Evolutionary conservation across 2,888 invertebrate genomes (phyloP), one percentile per base, ranked within the genome.

Genomic region (Sphaerophoria rueppellii): DNA sequence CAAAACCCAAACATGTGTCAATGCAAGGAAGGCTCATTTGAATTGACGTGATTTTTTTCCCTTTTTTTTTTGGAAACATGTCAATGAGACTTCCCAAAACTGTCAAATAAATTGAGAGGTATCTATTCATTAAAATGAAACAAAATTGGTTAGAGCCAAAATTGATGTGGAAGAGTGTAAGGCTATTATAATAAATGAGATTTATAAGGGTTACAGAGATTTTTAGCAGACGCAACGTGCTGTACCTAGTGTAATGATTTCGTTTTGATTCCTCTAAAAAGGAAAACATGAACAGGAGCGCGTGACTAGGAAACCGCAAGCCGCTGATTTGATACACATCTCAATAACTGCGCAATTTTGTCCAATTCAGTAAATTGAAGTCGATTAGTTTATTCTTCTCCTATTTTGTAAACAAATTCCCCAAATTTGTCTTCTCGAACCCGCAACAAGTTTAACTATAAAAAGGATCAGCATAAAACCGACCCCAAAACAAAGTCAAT

Each of bases 371-470:
- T 65, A 60, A 54, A 76, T 67, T 76, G 50, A 12, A 24, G 11
- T 40, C 40, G 32, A 37, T 54, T 11, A 48, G 35, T 37, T 55
- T 40, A 48, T 55, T 65, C 14, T 6, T 52, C 4, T 24, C 12
- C 6, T 24, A 43, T n/a, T 37, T 16, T 67, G 50, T 54, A 71
- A 72, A 72, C 67, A 76, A 58, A 60, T 71, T 71, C 24, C 58
- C 43, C 43, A 40, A 57, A 43, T 57, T 40, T 40, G 6, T 16
- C n/a, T n/a, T 43, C 9, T n/a, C 9, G 7, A 61, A 40, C 0
- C 40, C 6, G 58, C 78, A 82, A 82, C 78, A 82, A 78, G 78
- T 78, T 74, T 24, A 50, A 16, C 46, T 52, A 24, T 24, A 9
- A 9, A 43, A 37, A 67, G 11, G n/a, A 24, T 11, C n/a, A 50